Evolutionary conservation across 1,140 invertebrate genomes (phyloP).

Genomic region (Neodiprion virginianus): DNA sequence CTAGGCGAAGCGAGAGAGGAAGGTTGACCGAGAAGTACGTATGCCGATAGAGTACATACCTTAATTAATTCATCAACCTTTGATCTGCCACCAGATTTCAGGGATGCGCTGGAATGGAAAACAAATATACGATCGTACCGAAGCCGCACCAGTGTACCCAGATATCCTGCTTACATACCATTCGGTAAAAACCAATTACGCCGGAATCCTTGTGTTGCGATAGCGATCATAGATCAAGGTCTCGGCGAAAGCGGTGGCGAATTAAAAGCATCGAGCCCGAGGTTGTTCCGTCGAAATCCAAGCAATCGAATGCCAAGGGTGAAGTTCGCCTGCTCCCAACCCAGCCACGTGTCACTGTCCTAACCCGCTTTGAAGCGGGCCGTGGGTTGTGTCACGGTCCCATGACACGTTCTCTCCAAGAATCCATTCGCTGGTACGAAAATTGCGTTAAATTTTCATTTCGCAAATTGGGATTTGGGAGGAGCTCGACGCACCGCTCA

Average conservation of each 20-base stretch:
- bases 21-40: not conserved
- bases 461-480: constrained; percentile 33
- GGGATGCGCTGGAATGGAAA: constrained; percentile 51
- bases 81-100: constrained; percentile 39
- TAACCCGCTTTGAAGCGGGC: too few species aligned
- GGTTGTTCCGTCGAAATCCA: not conserved
- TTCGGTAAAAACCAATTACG: constrained; percentile 56
- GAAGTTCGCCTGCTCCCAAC: not conserved
- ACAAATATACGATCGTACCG: constrained; percentile 37
- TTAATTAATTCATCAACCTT: constrained; percentile 26
- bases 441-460: constrained; percentile 47
- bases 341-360: not conserved
- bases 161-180: constrained; percentile 36
- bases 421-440: constrained; percentile 23
- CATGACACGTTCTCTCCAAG: not conserved
- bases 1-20: not conserved
- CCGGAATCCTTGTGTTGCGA: constrained; percentile 42
- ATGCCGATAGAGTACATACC: constrained; percentile 8
- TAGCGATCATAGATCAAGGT: constrained; percentile 36
- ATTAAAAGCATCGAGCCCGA: not conserved
- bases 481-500: not conserved
- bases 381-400: too few species aligned
- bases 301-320: not conserved
- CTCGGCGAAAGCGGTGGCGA: not conserved
- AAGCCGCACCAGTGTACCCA: constrained; percentile 32